A percentile compares a stretch with the other conserved stretches of the same genome.
Conservation (phyloP, 37 sponge, comb jelly and placozoan species). For the Crambe crambe region DNA sequence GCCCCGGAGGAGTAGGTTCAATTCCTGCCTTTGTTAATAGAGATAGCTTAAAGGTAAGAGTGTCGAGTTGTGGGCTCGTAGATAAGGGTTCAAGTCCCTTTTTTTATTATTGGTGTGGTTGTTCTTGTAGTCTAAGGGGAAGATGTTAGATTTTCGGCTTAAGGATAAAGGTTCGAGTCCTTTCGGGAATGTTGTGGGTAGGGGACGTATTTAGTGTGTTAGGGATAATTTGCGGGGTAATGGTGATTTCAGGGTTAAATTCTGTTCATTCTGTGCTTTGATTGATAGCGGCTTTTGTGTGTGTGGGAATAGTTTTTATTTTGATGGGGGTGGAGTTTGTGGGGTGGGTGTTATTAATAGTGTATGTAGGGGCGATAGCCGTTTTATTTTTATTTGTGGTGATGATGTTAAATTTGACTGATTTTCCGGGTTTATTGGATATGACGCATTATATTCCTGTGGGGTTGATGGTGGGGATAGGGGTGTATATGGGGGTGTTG, state of each 20-base stretch:
- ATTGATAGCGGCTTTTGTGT: constrained; percentile 65
- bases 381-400: constrained; percentile 86
- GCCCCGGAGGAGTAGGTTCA: no score
- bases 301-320: constrained; percentile 75
- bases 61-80: constrained; percentile 68
- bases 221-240: constrained; percentile 68
- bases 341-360: constrained; percentile 73
- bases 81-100: constrained; percentile 81
- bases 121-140: constrained; percentile 75
- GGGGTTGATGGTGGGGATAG: constrained; percentile 69
- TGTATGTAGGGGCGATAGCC: constrained; percentile 83
- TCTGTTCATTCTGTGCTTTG: constrained; percentile 82
- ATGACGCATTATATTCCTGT: constrained; percentile 66
- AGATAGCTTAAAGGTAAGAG: constrained; percentile 48
- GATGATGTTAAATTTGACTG: constrained; percentile 85
- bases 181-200: constrained; percentile 63
- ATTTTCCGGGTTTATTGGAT: constrained; percentile 51
- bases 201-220: constrained; percentile 64
- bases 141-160: constrained; percentile 82
- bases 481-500: constrained; percentile 63
- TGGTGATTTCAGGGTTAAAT: constrained; percentile 80
- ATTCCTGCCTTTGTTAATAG: constrained; percentile 58
- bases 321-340: constrained; percentile 72
- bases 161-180: constrained; percentile 72
- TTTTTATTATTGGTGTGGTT: constrained; percentile 59